Percentiles rank a stretch among this genome's conserved stretches.
Conservation (phyloP, 2,888 invertebrate species). For the Leptothorax acervorum region DNA sequence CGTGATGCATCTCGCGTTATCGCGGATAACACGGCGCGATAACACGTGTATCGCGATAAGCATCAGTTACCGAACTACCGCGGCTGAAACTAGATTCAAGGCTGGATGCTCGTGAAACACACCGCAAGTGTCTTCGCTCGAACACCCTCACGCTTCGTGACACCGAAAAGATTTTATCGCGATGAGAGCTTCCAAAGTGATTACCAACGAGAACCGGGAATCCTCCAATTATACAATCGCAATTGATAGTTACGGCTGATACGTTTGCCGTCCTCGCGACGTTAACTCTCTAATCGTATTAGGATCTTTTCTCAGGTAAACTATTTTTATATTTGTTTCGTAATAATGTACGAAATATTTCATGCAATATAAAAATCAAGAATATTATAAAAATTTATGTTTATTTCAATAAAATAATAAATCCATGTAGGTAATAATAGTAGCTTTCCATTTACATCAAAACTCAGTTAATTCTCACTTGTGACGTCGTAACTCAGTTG, state of each 20-base stretch:
- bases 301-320: background rate
- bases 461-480: too few species aligned
- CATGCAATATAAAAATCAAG: background rate
- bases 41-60: slow-evolving; percentile 58
- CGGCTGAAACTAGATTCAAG: slow-evolving; percentile 29
- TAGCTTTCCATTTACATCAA: too few species aligned
- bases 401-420: background rate
- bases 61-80: slow-evolving; percentile 32
- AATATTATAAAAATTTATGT: background rate
- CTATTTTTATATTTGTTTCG: background rate
- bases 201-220: slow-evolving; percentile 26
- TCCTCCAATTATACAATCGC: slow-evolving; percentile 34
- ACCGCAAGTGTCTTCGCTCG: slow-evolving; percentile 27
- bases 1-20: slow-evolving; percentile 59
- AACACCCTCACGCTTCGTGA: slow-evolving; percentile 29
- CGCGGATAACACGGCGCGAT: slow-evolving; percentile 59
- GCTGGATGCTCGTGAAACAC: slow-evolving; percentile 31
- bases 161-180: slow-evolving; percentile 52
- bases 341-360: background rate
- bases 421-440: background rate
- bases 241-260: slow-evolving; percentile 38
- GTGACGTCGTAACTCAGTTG: too few species aligned
- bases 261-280: slow-evolving; percentile 4
- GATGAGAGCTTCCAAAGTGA: slow-evolving; percentile 48
- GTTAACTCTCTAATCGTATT: slow-evolving; percentile 15